These are phyloP conservation scores for Actinia equina DNA, from an alignment of 64 coral and sea anemone genomes.

Conservation along the genomic window DNA sequence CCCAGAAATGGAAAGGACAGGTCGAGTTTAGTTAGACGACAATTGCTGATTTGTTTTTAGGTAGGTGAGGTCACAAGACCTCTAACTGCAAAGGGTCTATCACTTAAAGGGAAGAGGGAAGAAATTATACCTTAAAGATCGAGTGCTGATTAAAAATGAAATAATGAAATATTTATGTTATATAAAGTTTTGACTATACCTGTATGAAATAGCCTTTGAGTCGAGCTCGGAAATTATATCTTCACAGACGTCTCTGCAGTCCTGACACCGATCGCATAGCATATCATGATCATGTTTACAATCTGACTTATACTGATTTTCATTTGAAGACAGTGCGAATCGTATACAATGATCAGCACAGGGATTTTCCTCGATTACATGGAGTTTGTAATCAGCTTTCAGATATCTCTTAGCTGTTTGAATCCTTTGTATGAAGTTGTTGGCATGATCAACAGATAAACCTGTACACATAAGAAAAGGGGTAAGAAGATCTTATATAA, in stretches of 20 bases:
- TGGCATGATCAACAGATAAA: neutral
- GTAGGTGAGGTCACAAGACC: too few species aligned
- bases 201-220: neutral
- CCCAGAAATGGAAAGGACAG: too few species aligned
- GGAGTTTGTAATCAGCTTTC: conserved; percentile 26
- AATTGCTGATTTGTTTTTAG: too few species aligned
- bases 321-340: neutral
- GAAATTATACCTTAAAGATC: too few species aligned
- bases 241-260: neutral
- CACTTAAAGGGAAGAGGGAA: too few species aligned
- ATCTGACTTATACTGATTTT: neutral
- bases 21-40: too few species aligned
- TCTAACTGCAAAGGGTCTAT: too few species aligned
- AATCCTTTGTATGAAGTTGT: conserved; percentile 6
- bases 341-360: neutral
- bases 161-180: too few species aligned
- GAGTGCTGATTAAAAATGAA: too few species aligned
- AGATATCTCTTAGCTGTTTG: conserved; percentile 22
- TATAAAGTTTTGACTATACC: neutral
- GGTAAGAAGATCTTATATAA: too few species aligned
- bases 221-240: neutral
- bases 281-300: neutral
- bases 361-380: neutral
- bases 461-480: neutral
- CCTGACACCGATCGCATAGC: neutral